These are phyloP conservation scores for Neoarius graeffei DNA, from an alignment of 2,113 vertebrate species.

Conservation along the genomic window DNA sequence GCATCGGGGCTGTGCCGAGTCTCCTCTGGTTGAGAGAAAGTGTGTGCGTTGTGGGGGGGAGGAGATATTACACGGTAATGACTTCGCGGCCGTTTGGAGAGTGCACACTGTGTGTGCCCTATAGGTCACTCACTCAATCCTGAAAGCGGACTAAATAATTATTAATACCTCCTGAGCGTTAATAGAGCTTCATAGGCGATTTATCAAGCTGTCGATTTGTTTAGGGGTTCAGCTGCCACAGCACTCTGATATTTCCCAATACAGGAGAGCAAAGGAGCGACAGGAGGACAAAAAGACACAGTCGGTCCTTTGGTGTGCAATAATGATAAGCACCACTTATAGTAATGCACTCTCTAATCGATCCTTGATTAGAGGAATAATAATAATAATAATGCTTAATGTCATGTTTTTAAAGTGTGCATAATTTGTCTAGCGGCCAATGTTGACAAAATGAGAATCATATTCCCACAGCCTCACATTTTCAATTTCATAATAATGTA, in stretches of 20 bases:
- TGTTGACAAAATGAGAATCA: background rate
- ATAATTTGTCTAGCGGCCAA: background rate
- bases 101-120: constrained; percentile 52
- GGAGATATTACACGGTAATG: constrained; percentile 57
- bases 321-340: background rate
- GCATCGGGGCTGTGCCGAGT: constrained; percentile 43
- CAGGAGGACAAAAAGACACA: background rate
- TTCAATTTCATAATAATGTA: background rate
- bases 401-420: background rate
- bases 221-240: constrained; percentile 49
- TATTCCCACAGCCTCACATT: background rate
- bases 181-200: constrained; percentile 70
- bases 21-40: constrained; percentile 24
- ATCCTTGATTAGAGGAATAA: background rate
- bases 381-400: background rate
- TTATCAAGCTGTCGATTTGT: constrained; percentile 76
- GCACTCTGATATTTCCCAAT: constrained; percentile 30
- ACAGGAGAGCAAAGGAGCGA: background rate
- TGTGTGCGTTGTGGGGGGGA: constrained; percentile 38
- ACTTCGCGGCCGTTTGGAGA: constrained; percentile 54
- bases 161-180: constrained; percentile 72
- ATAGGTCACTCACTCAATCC: constrained; percentile 76
- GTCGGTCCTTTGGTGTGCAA: background rate
- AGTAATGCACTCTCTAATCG: background rate
- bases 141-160: constrained; percentile 72